phyloP scores from a whole-genome alignment of 2,888 invertebrate genomes.

The Ethmia dodecea region DNA sequence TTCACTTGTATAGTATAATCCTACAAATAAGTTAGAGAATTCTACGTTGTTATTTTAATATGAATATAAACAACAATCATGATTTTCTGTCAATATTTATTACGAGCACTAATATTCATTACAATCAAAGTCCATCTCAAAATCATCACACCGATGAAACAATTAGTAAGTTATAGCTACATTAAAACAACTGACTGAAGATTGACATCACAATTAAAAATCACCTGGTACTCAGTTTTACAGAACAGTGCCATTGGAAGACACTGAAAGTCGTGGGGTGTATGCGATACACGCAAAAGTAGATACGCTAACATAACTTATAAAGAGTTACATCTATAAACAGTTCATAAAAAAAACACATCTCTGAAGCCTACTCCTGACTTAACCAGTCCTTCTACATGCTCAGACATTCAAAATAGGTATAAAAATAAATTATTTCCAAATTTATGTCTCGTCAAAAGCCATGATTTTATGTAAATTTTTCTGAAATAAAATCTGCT shows the following conservation, averaged over 20 bases:
- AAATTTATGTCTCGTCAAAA: constrained; percentile 46
- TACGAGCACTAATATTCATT: constrained; percentile 62
- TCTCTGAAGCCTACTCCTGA: constrained; percentile 36
- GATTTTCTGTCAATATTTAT: constrained; percentile 65
- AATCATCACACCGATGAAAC: constrained; percentile 65
- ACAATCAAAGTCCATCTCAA: constrained; percentile 65
- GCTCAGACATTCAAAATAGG: constrained; percentile 59
- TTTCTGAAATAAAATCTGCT: constrained; percentile 26
- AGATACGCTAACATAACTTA: constrained; percentile 4
- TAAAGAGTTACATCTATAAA: too few relatives aligned
- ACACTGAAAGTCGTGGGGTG: constrained; percentile 39
- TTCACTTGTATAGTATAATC: too few relatives aligned
- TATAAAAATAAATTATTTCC: constrained; percentile 71
- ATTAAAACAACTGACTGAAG: constrained; percentile 60
- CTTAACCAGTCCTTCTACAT: constrained; percentile 35
- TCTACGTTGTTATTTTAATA: too few relatives aligned
- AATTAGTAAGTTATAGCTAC: constrained; percentile 40
- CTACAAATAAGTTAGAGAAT: too few relatives aligned
- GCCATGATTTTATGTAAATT: constrained; percentile 47
- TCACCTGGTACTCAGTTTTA: constrained; percentile 30
- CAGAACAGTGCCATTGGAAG: constrained; percentile 66
- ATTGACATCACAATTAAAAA: constrained; percentile 52
- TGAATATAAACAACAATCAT: too few relatives aligned
- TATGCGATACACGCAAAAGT: background rate
- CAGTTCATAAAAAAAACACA: constrained; percentile 20